A percentile compares a stretch with the other conserved stretches of the same genome.
These are phyloP conservation scores for Sebastes matsubarae DNA, from an alignment of 2,797 vertebrate species.

Conservation along the genomic window DNA sequence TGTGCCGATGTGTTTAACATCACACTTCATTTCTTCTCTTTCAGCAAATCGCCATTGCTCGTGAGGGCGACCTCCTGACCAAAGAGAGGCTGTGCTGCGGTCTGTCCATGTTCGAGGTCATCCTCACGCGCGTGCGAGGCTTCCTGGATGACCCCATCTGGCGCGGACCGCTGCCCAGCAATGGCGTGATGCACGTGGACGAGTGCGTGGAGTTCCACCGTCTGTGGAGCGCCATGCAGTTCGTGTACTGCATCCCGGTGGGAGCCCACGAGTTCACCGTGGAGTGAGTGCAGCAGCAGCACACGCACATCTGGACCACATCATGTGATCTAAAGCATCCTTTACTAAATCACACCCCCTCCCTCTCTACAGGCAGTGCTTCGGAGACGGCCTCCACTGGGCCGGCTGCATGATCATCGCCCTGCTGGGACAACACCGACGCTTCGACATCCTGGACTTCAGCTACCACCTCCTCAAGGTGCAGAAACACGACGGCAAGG, in stretches of 20 bases:
- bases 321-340: no score
- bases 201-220: slow-evolving; percentile 98
- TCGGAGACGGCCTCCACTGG: slow-evolving; percentile 97
- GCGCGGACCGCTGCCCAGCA: slow-evolving; percentile 95
- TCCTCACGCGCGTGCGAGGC: slow-evolving; percentile 90
- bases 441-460: slow-evolving; percentile 97
- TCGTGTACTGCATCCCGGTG: slow-evolving; percentile 99
- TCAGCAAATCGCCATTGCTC: slow-evolving; percentile 97
- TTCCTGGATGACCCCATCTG: slow-evolving; percentile 97
- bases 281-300: slow-evolving; percentile 85
- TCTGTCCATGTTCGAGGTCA: slow-evolving; percentile 99
- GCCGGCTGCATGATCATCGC: slow-evolving; percentile 98
- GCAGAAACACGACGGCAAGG: slow-evolving; percentile 98
- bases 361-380: slow-evolving; percentile 89
- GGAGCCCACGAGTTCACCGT: slow-evolving; percentile 97
- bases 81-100: slow-evolving; percentile 98
- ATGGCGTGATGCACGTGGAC: slow-evolving; percentile 98
- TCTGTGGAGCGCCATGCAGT: slow-evolving; percentile 99
- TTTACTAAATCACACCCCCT: no score
- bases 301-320: neutral
- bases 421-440: slow-evolving; percentile 93
- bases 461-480: slow-evolving; percentile 98
- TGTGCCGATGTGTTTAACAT: no score
- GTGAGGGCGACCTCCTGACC: slow-evolving; percentile 96
- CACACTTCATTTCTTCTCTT: neutral